Evolutionary conservation across 1,140 invertebrate species (phyloP), one percentile per base, ranked within the genome.

Genomic region (Psilanteris sp.): DNA sequence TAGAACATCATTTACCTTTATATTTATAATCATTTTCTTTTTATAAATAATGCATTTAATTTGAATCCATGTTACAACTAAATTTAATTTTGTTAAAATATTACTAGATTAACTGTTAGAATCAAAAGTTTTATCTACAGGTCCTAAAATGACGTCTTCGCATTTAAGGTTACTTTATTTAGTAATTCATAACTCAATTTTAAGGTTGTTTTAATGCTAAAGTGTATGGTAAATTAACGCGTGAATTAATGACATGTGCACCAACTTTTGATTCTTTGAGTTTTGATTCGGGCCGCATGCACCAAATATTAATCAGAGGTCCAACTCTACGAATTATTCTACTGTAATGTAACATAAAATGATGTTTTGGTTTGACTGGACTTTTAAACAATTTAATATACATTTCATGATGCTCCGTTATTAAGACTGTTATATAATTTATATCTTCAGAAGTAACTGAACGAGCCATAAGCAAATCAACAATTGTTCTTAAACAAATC

Each of bases 301-400:
- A 75, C 66, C 73, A 80, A 15, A 78, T 64, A 10, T 79, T 34
- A 27, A 44, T 7, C 18, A 81, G 36, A 18, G 78, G 78, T 9
- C 78, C 77, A 8, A 76, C 13, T 7, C 41, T 15, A 15, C 22
- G 29, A 3, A 80, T 68, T 6, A 74, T 67, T 36, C 41, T n/a
- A 5, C 50, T 36, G 39, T 80, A 81, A 66, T 81, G 78, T 7
- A 79, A 16, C 46, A 80, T 57, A 29, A 72, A 67, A 34, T 81
- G 80, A 52, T 71, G 36, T 67, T 81, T 81, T 20, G 73, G 73
- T 34, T 76, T 78, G 15, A 79, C 50, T 1, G 22, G 31, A 6
- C 41, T 16, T 9, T 66, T 48, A 44, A 76, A 75, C 1, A 80
- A 29, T 6, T 52, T 57, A 3, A 55, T 27, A 20, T 77, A 48